Conservation (phyloP, 2,888 invertebrate species). For the Bhutanitis thaidina region DNA sequence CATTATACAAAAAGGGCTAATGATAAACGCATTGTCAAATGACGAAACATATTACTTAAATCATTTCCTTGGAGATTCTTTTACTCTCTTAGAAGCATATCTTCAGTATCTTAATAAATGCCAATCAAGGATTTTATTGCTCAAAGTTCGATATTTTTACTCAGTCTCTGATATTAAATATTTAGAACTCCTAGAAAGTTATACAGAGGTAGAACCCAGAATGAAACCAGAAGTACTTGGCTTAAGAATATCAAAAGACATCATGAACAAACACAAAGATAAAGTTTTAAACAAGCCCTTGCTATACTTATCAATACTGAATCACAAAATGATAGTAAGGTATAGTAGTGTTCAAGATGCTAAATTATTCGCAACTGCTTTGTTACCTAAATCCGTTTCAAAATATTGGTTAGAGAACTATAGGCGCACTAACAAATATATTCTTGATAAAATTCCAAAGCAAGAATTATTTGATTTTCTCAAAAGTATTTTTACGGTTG, state of each 20-base stretch:
- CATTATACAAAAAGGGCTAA: conserved; percentile 26
- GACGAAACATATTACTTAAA: conserved; percentile 23
- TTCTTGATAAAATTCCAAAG: conserved; percentile 40
- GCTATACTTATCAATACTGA: conserved; percentile 39
- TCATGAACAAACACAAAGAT: conserved; percentile 42
- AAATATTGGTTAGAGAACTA: conserved; percentile 41
- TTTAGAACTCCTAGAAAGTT: conserved; percentile 44
- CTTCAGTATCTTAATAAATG: conserved; percentile 10
- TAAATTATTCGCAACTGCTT: conserved; percentile 33
- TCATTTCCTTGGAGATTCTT: conserved; percentile 40
- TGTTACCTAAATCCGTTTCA: conserved; percentile 33
- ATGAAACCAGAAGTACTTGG: conserved; percentile 28
- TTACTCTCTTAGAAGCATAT: conserved; percentile 34
- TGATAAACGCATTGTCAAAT: conserved; percentile 1
- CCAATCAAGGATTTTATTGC: conserved; percentile 17
- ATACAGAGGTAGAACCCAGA: conserved; percentile 11
- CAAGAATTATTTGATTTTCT: conserved; percentile 38
- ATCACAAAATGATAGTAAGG: conserved; percentile 31
- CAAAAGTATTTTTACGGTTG: conserved; percentile 37
- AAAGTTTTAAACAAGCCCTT: conserved; percentile 38
- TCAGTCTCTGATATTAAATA: conserved; percentile 37
- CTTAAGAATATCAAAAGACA: conserved; percentile 36
- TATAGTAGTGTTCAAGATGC: conserved; percentile 39
- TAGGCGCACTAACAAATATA: conserved; percentile 31
- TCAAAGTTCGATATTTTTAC: conserved; percentile 31